These are phyloP conservation scores for Notodromas monacha DNA, from an alignment of 2,888 invertebrate species.

Conservation along the genomic window DNA sequence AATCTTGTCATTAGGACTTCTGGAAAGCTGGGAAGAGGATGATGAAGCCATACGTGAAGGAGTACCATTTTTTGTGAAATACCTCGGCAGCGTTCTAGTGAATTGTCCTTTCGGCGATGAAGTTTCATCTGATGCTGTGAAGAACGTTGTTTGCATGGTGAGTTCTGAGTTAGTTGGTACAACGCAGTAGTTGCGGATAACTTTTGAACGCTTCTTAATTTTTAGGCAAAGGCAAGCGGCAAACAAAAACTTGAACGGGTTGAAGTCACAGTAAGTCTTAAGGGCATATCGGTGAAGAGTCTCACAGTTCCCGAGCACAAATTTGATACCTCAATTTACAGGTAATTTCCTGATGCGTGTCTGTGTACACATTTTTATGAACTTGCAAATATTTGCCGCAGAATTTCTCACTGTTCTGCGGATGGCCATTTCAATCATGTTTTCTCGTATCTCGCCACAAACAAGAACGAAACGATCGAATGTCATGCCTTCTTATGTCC, in stretches of 20 bases:
- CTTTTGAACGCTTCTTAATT: no score
- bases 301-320: slow-evolving; percentile 31
- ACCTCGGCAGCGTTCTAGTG: slow-evolving; percentile 40
- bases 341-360: no score
- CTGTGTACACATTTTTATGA: no score
- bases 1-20: slow-evolving; percentile 11
- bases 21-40: slow-evolving; percentile 13
- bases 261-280: slow-evolving; percentile 33
- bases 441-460: slow-evolving; percentile 45
- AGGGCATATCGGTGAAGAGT: slow-evolving; percentile 41
- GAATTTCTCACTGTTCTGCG: slow-evolving; percentile 65
- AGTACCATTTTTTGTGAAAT: slow-evolving; percentile 29
- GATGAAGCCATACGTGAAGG: slow-evolving; percentile 16
- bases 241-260: slow-evolving; percentile 28
- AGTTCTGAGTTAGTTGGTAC: slow-evolving; percentile 14
- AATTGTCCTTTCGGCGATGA: slow-evolving; percentile 38
- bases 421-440: slow-evolving; percentile 51
- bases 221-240: slow-evolving; percentile 23
- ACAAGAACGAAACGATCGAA: slow-evolving; percentile 37
- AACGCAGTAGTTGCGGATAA: no score
- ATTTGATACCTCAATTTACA: slow-evolving; percentile 48
- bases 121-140: slow-evolving; percentile 45
- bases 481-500: slow-evolving; percentile 59
- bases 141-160: slow-evolving; percentile 34
- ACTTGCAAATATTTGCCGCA: slow-evolving; percentile 16